Evolutionary conservation across 2,113 vertebrate genomes (phyloP).

Genomic region (Ailurus styani): DNA sequence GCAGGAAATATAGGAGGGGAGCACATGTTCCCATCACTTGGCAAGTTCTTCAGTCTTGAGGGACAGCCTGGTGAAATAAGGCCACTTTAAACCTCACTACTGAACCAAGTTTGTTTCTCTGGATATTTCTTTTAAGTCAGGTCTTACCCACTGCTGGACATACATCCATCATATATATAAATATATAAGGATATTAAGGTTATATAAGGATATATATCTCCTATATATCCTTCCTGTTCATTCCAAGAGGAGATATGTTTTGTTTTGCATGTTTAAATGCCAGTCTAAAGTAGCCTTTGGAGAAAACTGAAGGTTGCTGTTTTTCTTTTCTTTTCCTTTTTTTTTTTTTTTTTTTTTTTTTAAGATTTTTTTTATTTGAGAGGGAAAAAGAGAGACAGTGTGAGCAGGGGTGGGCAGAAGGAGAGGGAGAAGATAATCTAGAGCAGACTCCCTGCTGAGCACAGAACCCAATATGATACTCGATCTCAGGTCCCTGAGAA

Average conservation of each 20-base stretch:
- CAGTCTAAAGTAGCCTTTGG: neutral
- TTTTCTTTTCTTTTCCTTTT: too few species aligned
- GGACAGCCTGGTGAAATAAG: neutral
- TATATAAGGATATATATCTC: neutral
- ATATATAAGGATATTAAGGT: neutral
- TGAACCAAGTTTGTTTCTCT: neutral
- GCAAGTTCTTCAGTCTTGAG: neutral
- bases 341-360: neutral
- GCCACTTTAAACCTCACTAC: neutral
- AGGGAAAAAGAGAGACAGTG: neutral
- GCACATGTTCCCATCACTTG: rapidly evolving
- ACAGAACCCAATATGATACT: neutral
- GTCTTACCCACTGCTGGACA: neutral
- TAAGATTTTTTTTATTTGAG: neutral
- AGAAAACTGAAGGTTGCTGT: neutral
- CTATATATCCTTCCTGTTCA: neutral
- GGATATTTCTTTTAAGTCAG: neutral
- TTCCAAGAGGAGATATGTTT: neutral
- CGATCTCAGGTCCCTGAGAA: neutral
- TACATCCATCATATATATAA: neutral
- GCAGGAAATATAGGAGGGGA: neutral
- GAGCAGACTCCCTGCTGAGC: neutral
- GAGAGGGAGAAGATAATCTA: neutral
- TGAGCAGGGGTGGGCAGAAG: neutral
- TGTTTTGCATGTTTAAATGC: neutral